Evolutionary conservation across 2,888 invertebrate genomes (phyloP), one percentile per base, ranked within the genome.

Genomic region (Helobdella robusta): DNA sequence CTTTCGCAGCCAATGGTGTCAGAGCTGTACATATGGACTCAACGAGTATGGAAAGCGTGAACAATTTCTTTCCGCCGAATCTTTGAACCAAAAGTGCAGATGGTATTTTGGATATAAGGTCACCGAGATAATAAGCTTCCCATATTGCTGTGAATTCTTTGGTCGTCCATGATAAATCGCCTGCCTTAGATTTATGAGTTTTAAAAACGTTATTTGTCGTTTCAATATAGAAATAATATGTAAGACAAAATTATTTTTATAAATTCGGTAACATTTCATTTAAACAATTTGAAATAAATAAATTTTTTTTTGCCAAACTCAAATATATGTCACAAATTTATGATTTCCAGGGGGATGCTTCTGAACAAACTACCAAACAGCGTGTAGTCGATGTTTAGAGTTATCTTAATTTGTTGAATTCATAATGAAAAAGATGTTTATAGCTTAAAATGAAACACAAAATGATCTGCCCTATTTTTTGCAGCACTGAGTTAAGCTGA

Each of bases 71-170:
- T 11, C 66, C 68, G 0, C 68, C 68, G 36, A 58, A 68, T 46
- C 68, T 32, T n/a, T 66, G 63, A 1, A 64, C 66, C 32, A 66
- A 25, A 40, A 63, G 66, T 2, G 66, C 68, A n/a, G 66, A 56
- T 2, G 68, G 68, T 28, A 66, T 30, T 2, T 64, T 62, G 23
- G 34, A 30, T 25, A 61, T 61, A 28, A 68, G 56, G 35, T 68
- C 66, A 20, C 68, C 68, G 28, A 65, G 25, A 36, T 68, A 68
- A 60, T 58, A 68, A 6, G 68, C 63, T 6, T 66, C 66, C 40
- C 67, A 58, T 5, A 68, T 64, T 32, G 56, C 63, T 4, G 63
- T 50, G 5, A 46, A 36, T n/a, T 66, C 59, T 18, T 66, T 46
- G 20, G 48, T 46, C 20, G 63, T 40, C 68, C 66, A 68, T 23